A percentile compares a stretch with the other conserved stretches of the same genome.
phyloP scores from a whole-genome alignment of 1,140 invertebrate species.

The Thalassaphorura encarpata region DNA sequence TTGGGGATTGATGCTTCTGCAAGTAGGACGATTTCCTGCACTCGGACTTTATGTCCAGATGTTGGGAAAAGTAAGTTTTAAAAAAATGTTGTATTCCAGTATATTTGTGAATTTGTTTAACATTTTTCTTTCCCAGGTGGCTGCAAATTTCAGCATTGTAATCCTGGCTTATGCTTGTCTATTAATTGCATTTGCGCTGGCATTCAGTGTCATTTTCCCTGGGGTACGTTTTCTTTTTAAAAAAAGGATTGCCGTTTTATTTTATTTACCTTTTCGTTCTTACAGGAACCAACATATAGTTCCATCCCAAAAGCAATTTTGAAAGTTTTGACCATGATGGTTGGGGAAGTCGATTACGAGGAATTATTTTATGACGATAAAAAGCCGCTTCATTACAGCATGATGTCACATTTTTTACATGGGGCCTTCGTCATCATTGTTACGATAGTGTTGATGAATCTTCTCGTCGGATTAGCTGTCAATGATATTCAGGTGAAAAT shows the following conservation, averaged over 20 bases:
- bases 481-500: slow-evolving; percentile 27
- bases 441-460: slow-evolving; percentile 70
- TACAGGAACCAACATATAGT: slow-evolving; percentile 23
- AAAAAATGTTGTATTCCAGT: background rate
- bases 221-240: slow-evolving; percentile 18
- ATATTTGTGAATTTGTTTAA: background rate
- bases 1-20: slow-evolving; percentile 71
- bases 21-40: slow-evolving; percentile 70
- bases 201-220: slow-evolving; percentile 30
- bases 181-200: slow-evolving; percentile 56
- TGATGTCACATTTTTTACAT: slow-evolving; percentile 56
- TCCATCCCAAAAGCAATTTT: slow-evolving; percentile 11
- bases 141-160: slow-evolving; percentile 72
- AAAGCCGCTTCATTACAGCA: slow-evolving; percentile 15
- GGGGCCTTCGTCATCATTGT: slow-evolving; percentile 65
- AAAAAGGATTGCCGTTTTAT: no score
- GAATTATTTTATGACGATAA: slow-evolving; percentile 3
- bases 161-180: slow-evolving; percentile 67
- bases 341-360: slow-evolving; percentile 44
- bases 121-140: slow-evolving; percentile 41
- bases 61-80: slow-evolving; percentile 50
- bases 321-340: slow-evolving; percentile 72
- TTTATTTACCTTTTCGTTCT: background rate
- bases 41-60: slow-evolving; percentile 76
- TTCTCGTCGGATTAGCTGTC: slow-evolving; percentile 48